Base-by-base conservation (phyloP, 53 echinoderm and acorn worm species). In the Pentamera pediparva region DNA sequence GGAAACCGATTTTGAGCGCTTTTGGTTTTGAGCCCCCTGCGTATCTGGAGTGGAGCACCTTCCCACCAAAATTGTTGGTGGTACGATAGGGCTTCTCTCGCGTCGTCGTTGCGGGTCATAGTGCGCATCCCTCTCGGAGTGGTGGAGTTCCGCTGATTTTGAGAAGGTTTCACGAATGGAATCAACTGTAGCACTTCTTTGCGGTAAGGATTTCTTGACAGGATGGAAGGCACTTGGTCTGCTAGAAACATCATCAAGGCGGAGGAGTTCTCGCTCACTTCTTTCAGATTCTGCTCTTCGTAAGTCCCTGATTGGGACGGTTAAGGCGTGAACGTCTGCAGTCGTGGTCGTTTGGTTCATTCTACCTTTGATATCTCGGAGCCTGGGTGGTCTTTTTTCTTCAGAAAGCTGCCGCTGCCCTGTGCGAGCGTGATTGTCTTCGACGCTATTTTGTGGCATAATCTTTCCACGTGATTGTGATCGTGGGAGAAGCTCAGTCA, bases 171-270 rank as follows among this genome's bases (percentile, higher is more conserved):
- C 80, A 24, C 74, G 63, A 18, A 78, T 69, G 9, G 70, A 55
- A 51, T 76, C 77, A 49, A 82, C 67, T 37, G 84, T 77, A 24
- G 94, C 76, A 54, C 94, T 63, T 53, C 83, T 78, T 9, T 84
- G 77, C 37, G 87, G 90, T 3, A 89, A 84, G 6, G 87, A 82
- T 33, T 86, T 76, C 54, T 85, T 90, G 25, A 94, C 94, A 18
- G 84, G 80, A 37, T 84, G 89, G 74, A 94, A 94, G 82, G 94
- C 94, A 76, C 94, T 94, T 62, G 84, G 63, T 71, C 94, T 72
- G 56, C 83, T 87, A 7, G 85, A 82, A 32, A 92, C 87, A 54
- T 92, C 92, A 59, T 92, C 92, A 56, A 92, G 87, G 76, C 87
- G 77, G 10, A 77, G 78, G 25, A 76, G 40, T 59, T 77, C 48